Evolutionary conservation across 2,888 invertebrate genomes (phyloP), one percentile per base, ranked within the genome.

Genomic region (Toxonevra muliebris): DNA sequence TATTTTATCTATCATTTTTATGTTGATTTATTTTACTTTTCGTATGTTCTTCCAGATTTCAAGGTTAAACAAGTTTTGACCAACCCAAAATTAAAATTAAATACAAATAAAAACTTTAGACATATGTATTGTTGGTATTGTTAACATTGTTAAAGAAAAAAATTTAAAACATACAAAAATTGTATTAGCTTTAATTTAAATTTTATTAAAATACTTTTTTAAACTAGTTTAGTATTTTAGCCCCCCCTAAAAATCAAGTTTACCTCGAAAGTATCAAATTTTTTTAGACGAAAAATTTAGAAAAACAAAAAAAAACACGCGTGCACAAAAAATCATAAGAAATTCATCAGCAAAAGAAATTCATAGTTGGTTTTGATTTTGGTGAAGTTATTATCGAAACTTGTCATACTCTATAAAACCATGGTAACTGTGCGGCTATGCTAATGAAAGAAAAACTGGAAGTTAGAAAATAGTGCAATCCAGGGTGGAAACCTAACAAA

Each of bases 211-310:
- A 59, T 40, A 45, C 45, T 43, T 43, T 11, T 59, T 58, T 59
- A 62, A 68, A 68, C 64, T 55, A 60, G 64, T 64, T 68, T 66
- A 58, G 50, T 52, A 19, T 62, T 0, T n/a, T 19, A 48, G 58
- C 42, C 50, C 17, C 55, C 61, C 57, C n/a, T n/a, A 62, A 64
- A 67, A 74, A 79, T 79, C 81, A 80, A 71, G 81, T 80, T 81
- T 76, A 79, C 79, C 81, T 80, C 82, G 79, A 78, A 74, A 74
- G 71, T 77, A 75, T 75, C 75, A 78, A 76, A 76, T 77, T 76
- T 75, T 73, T 76, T 43, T 64, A 12, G 41, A 43, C n/a, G 40
- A 65, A 41, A 30, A 45, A 57, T 15, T 15, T 2, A 48, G 15
- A 15, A 48, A n/a, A 48, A 48, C 2, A n/a, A 48, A 48, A 48